Evolutionary conservation across 2,797 vertebrate genomes (phyloP).

Genomic region (Chrysocyon brachyurus): DNA sequence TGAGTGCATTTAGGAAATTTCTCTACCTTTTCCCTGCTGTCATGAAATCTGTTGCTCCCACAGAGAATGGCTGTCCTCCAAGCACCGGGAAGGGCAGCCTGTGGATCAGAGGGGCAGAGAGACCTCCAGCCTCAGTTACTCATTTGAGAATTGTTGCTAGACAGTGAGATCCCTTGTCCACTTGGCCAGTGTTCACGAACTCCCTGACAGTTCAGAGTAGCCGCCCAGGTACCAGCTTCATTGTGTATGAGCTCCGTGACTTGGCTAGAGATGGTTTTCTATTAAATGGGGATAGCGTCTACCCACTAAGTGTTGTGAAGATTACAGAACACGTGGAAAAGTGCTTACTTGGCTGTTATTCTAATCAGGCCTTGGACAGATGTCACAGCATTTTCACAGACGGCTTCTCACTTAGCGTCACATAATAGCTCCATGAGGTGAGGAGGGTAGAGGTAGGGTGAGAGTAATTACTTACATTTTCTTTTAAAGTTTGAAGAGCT

Average conservation of each 20-base stretch:
- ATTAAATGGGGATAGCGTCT: background rate
- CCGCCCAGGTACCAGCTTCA: background rate
- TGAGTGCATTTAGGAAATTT: background rate
- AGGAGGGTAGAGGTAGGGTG: background rate
- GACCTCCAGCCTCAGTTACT: background rate
- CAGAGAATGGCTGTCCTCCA: background rate
- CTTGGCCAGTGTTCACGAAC: background rate
- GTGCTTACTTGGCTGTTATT: background rate
- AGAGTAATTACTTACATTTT: background rate
- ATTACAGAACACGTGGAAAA: background rate
- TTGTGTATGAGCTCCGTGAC: accelerated
- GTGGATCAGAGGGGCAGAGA: background rate
- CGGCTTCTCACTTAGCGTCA: background rate
- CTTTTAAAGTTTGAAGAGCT: background rate
- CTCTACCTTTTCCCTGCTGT: background rate
- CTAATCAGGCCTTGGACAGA: background rate
- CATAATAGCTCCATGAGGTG: background rate
- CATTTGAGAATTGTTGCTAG: background rate
- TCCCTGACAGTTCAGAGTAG: background rate
- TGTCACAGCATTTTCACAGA: background rate
- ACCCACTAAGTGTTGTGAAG: background rate
- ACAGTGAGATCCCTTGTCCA: background rate
- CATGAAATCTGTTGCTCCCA: background rate
- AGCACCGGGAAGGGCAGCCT: background rate
- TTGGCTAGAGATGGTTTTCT: background rate